A percentile compares a stretch with the other conserved stretches of the same genome.
Evolutionary conservation across 2,888 invertebrate genomes (phyloP).

Genomic region (Mylabris sibirica): DNA sequence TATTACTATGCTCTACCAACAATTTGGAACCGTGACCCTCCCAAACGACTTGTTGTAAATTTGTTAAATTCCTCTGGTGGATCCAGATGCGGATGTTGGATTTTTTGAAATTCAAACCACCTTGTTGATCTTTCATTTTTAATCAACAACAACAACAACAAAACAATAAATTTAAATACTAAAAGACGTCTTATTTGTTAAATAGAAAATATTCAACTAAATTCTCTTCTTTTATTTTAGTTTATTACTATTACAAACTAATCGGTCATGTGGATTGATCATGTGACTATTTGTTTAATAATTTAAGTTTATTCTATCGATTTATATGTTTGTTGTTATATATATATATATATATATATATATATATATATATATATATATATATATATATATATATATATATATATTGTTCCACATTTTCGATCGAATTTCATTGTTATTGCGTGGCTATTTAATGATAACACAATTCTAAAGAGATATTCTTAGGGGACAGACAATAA

Average conservation of each 20-base stretch:
- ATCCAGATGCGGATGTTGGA: constrained; percentile 96
- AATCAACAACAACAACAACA: background rate
- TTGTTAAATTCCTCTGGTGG: constrained; percentile 87
- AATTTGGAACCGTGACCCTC: constrained; percentile 88
- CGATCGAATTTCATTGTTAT: constrained; percentile 30
- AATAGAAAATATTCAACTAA: background rate
- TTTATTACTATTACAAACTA: no score
- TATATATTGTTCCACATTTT: constrained; percentile 34
- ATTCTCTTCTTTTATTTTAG: background rate
- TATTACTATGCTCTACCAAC: constrained; percentile 83
- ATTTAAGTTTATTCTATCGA: constrained; percentile 55
- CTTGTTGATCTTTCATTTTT: constrained; percentile 61
- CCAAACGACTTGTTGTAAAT: constrained; percentile 88
- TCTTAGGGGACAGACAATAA: background rate
- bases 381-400: background rate
- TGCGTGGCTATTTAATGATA: constrained; percentile 17
- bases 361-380: constrained; percentile 2
- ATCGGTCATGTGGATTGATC: constrained; percentile 42
- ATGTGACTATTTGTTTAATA: constrained; percentile 57
- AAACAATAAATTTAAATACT: background rate
- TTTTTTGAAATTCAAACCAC: constrained; percentile 68
- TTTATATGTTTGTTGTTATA: constrained; percentile 36
- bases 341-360: background rate
- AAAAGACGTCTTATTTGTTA: background rate
- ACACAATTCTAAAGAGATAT: background rate